phyloP scores from a whole-genome alignment of 1,140 invertebrate genomes.

The Rhizoglyphus robini region DNA sequence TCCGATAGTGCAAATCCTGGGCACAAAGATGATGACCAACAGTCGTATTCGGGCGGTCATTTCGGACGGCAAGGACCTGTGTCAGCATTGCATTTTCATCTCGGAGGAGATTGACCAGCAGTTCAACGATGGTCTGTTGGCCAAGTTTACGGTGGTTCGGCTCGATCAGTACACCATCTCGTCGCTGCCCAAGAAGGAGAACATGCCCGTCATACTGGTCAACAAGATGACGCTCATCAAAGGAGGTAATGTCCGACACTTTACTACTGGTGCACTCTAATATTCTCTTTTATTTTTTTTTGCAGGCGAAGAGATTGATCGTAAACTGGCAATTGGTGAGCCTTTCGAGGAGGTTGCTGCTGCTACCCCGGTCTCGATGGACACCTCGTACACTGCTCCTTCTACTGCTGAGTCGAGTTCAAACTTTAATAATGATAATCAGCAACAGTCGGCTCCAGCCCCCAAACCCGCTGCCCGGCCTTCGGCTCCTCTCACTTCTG shows the following conservation, averaged over 20 bases:
- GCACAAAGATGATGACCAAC: constrained; percentile 1
- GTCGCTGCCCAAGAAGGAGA: constrained; percentile 1
- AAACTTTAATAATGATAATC: too few species aligned
- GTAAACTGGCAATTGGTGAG: not conserved
- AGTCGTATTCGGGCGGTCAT: not conserved
- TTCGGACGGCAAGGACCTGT: not conserved
- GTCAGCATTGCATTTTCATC: constrained; percentile 15
- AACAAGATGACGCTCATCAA: constrained; percentile 21
- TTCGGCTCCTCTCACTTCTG: too few species aligned
- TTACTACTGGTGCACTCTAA: not conserved
- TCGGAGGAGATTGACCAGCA: not conserved
- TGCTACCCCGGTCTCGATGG: too few species aligned
- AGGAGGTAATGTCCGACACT: too few species aligned
- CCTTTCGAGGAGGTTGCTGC: not conserved
- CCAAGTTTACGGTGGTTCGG: constrained; percentile 57
- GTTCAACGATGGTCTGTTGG: constrained; percentile 47
- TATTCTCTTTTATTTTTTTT: not conserved
- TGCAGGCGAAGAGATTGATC: not conserved
- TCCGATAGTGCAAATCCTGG: constrained; percentile 8
- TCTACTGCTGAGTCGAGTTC: not conserved
- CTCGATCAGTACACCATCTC: constrained; percentile 47
- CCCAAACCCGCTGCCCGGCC: too few species aligned
- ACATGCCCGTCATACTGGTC: constrained; percentile 17
- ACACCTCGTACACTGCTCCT: not conserved
- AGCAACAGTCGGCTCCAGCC: too few species aligned